Base-by-base conservation (phyloP, 2,797 vertebrate genomes). In the Argya squamiceps region DNA sequence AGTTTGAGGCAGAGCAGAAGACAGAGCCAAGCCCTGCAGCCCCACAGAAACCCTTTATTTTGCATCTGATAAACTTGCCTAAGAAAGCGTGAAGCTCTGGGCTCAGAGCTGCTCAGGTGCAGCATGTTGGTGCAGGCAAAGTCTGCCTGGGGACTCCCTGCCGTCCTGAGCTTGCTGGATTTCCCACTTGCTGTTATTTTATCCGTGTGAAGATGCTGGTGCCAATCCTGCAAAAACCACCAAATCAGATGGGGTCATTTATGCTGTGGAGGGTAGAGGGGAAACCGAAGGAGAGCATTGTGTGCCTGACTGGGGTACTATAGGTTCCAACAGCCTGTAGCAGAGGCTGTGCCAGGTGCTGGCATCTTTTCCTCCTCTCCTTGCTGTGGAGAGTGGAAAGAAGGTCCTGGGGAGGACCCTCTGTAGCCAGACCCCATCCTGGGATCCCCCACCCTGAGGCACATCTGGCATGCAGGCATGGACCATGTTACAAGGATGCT, bases 61-160 rank as follows among this genome's bases (percentile, higher is more conserved):
- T 85, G 18, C 13, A 10, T 26, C 26, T 24, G 21, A 27, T 56
- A 44, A 24, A 32, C 29, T 86, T 91, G 77, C 63, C 27, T 50
- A 34, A 41, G 67, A 74, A 55, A 70, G 18, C 22, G 4, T 2
- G 22, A 79, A 36, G 5, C 16, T n/a, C 30, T 22, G 60, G 79
- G 52, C 43, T 46, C 27, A 27, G 39, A 37, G 44, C 69, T 69
- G 55, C 30, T 58, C 53, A 41, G 69, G 53, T 16, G 36, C 47
- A 60, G 26, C 11, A 9, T 0, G 0, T 21, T 11, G 18, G 15
- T 1, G 0, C 0, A 0, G 41, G 58, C 70, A 41, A 75, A 84
- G 37, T 15, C 43, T 34, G 27, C 18, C 63, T 5, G 21, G 26
- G 49, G 32, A 27, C 14, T 79, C 44, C 36, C 8, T 7, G 50